Evolutionary conservation across 2,888 invertebrate species (phyloP).

Genomic region (Lepas anatifera): DNA sequence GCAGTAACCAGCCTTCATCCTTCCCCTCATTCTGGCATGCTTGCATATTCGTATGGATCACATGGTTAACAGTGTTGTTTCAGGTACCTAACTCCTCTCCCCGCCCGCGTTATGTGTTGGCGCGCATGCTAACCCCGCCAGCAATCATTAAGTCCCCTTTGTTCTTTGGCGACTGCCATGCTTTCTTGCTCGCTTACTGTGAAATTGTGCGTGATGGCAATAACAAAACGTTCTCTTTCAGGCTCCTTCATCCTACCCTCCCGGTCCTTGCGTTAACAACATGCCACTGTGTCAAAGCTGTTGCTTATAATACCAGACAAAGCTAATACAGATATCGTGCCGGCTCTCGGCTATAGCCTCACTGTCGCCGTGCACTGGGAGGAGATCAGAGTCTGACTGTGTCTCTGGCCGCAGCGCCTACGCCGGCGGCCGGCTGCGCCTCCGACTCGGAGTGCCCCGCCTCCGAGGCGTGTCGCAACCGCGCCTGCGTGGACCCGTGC

Average conservation of each 20-base stretch:
- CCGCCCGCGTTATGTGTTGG: not conserved
- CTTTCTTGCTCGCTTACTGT: no score
- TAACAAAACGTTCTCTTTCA: no score
- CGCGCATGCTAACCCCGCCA: not conserved
- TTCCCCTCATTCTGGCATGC: not conserved
- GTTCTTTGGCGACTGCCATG: no score
- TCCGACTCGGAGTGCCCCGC: constrained; percentile 61
- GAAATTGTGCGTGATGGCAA: no score
- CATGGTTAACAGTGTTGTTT: not conserved
- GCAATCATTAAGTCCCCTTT: no score
- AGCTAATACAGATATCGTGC: no score
- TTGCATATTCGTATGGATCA: not conserved
- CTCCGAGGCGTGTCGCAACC: constrained; percentile 57
- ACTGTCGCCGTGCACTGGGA: no score
- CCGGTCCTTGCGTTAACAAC: not conserved
- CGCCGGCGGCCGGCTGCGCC: constrained; percentile 37
- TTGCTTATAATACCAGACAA: no score
- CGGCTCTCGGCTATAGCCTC: no score
- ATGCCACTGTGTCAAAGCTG: not conserved
- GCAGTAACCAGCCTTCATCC: not conserved
- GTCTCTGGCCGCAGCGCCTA: not conserved
- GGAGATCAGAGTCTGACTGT: not conserved
- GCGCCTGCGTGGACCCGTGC: constrained; percentile 63
- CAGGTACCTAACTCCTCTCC: not conserved
- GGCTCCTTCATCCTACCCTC: not conserved